A percentile compares a stretch with the other conserved stretches of the same genome.
Evolutionary conservation across 2,797 vertebrate species (phyloP).

Genomic region (Falco biarmicus): DNA sequence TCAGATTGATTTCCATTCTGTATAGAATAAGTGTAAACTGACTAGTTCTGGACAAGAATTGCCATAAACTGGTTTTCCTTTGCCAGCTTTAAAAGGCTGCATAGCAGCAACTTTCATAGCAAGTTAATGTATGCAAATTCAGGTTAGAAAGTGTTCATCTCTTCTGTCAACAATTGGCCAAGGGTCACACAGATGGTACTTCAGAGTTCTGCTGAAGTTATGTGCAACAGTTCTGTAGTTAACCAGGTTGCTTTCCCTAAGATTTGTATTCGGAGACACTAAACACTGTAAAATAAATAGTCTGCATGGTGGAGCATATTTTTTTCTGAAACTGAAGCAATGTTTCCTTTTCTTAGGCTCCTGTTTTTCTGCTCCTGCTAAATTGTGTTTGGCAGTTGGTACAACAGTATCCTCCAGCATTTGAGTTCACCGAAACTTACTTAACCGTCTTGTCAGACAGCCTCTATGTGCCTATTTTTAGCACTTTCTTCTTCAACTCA

Average conservation of each 20-base stretch:
- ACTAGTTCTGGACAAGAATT: neutral
- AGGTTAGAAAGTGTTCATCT: neutral
- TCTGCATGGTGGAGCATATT: neutral
- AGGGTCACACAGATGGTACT: neutral
- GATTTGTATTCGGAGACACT: neutral
- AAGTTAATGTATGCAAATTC: neutral
- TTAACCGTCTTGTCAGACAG: slow-evolving; percentile 90
- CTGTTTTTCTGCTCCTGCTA: slow-evolving; percentile 87
- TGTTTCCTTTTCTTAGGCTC: slow-evolving; percentile 75
- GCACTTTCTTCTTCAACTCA: slow-evolving; percentile 91
- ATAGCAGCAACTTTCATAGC: neutral
- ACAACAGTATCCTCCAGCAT: slow-evolving; percentile 84
- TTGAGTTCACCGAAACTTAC: slow-evolving; percentile 91
- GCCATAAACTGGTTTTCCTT: neutral
- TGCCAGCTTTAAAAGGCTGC: neutral
- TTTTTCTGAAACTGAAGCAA: neutral
- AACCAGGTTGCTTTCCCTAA: neutral
- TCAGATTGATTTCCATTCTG: neutral
- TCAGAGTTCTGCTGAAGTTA: neutral
- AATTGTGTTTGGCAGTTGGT: slow-evolving; percentile 89
- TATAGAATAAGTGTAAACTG: neutral
- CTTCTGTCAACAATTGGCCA: neutral
- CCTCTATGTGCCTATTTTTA: slow-evolving; percentile 86
- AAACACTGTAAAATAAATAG: neutral
- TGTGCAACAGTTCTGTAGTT: neutral